Evolutionary conservation across 2,113 vertebrate genomes (phyloP).

Genomic region (Gymnocephalus cernua): DNA sequence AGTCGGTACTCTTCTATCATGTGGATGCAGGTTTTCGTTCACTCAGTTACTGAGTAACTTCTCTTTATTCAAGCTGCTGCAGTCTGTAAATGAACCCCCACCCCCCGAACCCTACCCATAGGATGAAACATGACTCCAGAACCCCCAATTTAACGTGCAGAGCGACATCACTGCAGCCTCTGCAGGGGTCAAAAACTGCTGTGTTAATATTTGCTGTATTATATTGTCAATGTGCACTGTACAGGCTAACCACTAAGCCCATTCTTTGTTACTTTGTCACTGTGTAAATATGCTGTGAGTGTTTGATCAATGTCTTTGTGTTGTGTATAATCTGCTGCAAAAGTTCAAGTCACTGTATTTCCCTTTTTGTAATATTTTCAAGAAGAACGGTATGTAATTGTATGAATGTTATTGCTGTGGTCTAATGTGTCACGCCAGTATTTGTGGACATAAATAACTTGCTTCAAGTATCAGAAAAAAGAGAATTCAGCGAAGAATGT

Average conservation of each 20-base stretch:
- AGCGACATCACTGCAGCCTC: conserved; percentile 17
- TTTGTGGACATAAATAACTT: not conserved
- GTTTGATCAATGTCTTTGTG: conserved; percentile 26
- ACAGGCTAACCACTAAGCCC: conserved; percentile 10
- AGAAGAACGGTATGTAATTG: conserved; percentile 23
- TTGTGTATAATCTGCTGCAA: conserved; percentile 26
- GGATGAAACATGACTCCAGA: not conserved
- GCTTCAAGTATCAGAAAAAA: not conserved
- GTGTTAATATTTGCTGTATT: conserved; percentile 46
- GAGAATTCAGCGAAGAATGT: not conserved
- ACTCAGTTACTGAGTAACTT: not conserved
- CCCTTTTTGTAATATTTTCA: conserved; percentile 2
- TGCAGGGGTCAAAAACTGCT: not conserved
- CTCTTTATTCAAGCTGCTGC: not conserved
- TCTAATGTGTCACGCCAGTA: not conserved
- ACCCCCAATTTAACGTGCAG: not conserved
- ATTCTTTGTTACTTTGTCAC: conserved; percentile 17
- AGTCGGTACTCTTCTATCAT: not conserved
- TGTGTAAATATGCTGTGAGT: conserved; percentile 37
- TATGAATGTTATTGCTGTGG: not conserved
- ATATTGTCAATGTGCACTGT: conserved; percentile 50
- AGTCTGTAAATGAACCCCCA: not conserved
- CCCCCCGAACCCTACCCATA: too few species aligned
- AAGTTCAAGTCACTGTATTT: conserved; percentile 55
- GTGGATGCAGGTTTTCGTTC: not conserved